Conservation (phyloP, 53 echinoderm and acorn worm genomes). For the Paelopatides confundens region DNA sequence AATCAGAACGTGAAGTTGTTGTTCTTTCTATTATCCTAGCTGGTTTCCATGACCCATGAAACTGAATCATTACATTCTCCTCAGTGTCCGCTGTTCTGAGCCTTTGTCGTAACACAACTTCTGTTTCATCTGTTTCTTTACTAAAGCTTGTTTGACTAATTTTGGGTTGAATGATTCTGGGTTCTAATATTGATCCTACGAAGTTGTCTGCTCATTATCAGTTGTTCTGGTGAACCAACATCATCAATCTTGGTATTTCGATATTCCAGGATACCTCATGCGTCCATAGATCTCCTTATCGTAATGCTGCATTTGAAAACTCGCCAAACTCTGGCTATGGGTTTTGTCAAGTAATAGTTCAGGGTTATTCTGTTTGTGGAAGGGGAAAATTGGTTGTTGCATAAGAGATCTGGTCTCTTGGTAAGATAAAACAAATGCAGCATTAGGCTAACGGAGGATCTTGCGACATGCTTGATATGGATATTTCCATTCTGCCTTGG, state of each 20-base stretch:
- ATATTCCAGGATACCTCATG: neutral
- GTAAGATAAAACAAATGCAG: neutral
- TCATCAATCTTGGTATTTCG: constrained; percentile 9
- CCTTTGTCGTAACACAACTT: neutral
- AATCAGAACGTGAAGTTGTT: no score
- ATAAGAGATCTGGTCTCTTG: neutral
- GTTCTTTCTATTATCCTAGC: no score
- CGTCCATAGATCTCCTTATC: no score
- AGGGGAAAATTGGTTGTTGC: no score
- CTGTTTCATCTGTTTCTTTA: neutral
- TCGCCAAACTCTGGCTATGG: no score
- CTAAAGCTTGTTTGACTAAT: neutral
- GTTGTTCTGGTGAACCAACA: neutral
- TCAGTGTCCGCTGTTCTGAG: neutral
- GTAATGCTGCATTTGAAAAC: no score
- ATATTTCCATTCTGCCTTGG: neutral
- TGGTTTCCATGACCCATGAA: no score
- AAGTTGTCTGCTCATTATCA: neutral
- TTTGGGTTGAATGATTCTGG: neutral
- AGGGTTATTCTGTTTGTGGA: no score
- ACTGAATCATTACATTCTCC: neutral
- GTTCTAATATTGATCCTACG: neutral
- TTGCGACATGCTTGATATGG: neutral
- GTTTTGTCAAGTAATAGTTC: no score
- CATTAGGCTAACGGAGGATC: no score